Conservation (phyloP, 2,113 vertebrate genomes). For the Pachypanchax playfairii region DNA sequence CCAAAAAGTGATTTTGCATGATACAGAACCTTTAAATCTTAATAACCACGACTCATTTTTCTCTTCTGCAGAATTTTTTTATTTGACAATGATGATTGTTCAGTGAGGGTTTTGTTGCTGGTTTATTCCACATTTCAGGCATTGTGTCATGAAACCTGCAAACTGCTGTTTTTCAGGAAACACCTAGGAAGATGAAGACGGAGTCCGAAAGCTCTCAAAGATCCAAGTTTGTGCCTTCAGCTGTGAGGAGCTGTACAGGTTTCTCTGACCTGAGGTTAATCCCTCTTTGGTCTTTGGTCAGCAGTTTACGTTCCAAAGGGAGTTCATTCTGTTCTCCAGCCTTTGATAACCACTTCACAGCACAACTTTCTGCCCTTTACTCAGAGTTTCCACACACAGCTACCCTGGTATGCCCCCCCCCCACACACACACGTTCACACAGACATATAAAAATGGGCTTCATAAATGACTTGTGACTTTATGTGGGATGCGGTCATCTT, state of each 20-base stretch:
- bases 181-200: neutral
- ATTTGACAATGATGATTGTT: too few relatives aligned
- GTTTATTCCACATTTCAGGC: neutral
- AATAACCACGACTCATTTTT: too few relatives aligned
- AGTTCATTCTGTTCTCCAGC: slow-evolving; percentile 36
- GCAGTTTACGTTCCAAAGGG: slow-evolving; percentile 30
- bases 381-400: slow-evolving; percentile 52
- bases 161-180: neutral
- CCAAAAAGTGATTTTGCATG: too few relatives aligned
- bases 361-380: slow-evolving; percentile 22
- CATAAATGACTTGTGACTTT: slow-evolving; percentile 33
- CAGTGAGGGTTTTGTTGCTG: neutral
- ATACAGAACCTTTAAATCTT: too few relatives aligned
- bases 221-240: slow-evolving; percentile 8
- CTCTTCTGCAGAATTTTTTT: too few relatives aligned
- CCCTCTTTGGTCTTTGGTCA: slow-evolving; percentile 45
- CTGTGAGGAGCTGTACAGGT: slow-evolving; percentile 25
- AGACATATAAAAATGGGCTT: slow-evolving; percentile 9
- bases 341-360: slow-evolving; percentile 51
- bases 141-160: neutral
- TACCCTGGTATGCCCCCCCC: slow-evolving; percentile 16
- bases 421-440: slow-evolving; percentile 6
- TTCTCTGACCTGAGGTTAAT: slow-evolving; percentile 38
- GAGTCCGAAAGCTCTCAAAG: slow-evolving; percentile 8
- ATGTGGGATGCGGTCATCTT: slow-evolving; percentile 49